Evolutionary conservation across 2,113 vertebrate genomes (phyloP).

Genomic region (Nannobrachium achirus): DNA sequence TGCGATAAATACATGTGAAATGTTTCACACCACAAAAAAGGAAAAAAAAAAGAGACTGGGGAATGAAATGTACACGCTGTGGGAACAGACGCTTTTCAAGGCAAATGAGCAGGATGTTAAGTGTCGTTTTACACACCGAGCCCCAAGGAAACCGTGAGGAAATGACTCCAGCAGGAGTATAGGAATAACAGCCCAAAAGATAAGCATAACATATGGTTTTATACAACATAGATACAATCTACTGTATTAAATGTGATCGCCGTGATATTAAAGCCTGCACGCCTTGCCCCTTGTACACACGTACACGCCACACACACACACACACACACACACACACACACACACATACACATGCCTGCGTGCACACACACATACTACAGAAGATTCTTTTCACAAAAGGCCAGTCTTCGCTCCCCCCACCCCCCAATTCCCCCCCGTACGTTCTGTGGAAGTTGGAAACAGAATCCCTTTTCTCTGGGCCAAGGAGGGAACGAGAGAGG

Average conservation of each 20-base stretch:
- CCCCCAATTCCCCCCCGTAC: too few relatives aligned
- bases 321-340: constrained; percentile 17
- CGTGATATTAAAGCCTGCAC: too few relatives aligned
- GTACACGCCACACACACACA: too few relatives aligned
- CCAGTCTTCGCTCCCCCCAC: constrained; percentile 31
- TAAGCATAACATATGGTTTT: not conserved
- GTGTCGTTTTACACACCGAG: constrained; percentile 53
- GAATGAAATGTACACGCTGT: constrained; percentile 34
- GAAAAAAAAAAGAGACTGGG: not conserved
- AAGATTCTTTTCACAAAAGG: constrained; percentile 59
- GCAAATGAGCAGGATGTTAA: not conserved
- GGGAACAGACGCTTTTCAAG: constrained; percentile 43
- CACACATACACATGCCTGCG: constrained; percentile 7
- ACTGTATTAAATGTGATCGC: too few relatives aligned
- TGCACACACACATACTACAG: constrained; percentile 48
- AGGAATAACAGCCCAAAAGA: constrained; percentile 18
- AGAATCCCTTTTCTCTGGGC: constrained; percentile 66
- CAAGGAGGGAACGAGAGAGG: constrained; percentile 12
- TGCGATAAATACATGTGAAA: constrained; percentile 33
- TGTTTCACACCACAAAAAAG: constrained; percentile 34
- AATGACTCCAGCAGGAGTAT: constrained; percentile 35
- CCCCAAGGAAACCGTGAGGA: constrained; percentile 32
- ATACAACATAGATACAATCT: too few relatives aligned
- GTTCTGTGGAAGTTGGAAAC: constrained; percentile 44
- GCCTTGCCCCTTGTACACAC: too few relatives aligned